These are phyloP conservation scores for Alces alces DNA, from an alignment of 2,113 vertebrate genomes.

Conservation along the genomic window DNA sequence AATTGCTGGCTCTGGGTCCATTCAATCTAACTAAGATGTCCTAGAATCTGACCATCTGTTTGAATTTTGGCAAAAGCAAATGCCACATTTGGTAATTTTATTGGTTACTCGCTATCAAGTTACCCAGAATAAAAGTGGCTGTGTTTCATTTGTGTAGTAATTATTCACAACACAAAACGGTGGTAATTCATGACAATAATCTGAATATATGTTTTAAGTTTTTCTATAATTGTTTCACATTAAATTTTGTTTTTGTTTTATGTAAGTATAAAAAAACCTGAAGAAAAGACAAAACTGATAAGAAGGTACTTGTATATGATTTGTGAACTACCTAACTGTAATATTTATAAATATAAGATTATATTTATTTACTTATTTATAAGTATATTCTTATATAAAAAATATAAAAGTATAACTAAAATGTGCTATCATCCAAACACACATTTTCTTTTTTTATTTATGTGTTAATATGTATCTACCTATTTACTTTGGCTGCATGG, in stretches of 20 bases:
- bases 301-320: background rate
- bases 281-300: background rate
- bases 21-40: background rate
- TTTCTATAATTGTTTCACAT: background rate
- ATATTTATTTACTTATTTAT: background rate
- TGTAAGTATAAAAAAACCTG: background rate
- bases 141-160: background rate
- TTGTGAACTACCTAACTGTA: background rate
- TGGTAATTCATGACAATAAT: background rate
- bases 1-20: background rate
- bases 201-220: background rate
- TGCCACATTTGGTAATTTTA: background rate
- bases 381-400: background rate
- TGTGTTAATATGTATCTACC: background rate
- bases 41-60: background rate
- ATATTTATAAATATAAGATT: background rate
- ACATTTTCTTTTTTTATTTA: background rate
- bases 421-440: background rate
- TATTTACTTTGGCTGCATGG: background rate
- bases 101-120: background rate
- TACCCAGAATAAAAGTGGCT: background rate
- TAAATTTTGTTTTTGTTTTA: background rate
- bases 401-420: background rate
- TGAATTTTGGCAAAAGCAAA: background rate
- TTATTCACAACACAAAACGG: constrained; percentile 13